Base-by-base conservation (phyloP, 2,113 vertebrate genomes). In the Anas platyrhynchos region DNA sequence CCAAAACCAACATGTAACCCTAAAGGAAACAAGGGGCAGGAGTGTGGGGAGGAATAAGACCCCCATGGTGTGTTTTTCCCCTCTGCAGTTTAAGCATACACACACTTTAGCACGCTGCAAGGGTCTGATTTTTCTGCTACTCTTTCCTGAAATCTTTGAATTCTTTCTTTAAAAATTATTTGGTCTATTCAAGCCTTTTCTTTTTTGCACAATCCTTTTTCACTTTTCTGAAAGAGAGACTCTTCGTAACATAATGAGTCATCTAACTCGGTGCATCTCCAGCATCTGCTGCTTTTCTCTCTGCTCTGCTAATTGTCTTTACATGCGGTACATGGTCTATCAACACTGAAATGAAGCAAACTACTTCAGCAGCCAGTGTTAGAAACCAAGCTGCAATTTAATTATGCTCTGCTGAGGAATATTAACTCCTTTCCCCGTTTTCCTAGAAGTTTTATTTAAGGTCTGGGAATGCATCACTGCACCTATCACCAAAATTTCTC, bases 281-380 rank as follows among this genome's bases (percentile, higher is more conserved):
- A 88, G 90, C 85, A 92, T 90, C 95, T 95, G 93, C 85, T 89
- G 88, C 95, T 93, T 96, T 92, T 96, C 93, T 86, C 86, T 83
- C 81, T 91, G 88, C 89, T 84, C 91, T 91, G 88, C 80, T 86
- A 90, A 90, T 88, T 92, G 90, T 76, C 81, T 80, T 87, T 84
- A 72, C 29, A 73, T 25, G 72, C 36, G 32, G 63, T 86, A 85
- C 65, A 54, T 72, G 83, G 52, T 76, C 83, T 76, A 95, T 71
- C 43, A 90, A 83, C 32, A 54, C 34, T 23, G 61, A 88, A 86
- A 93, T 18, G 63, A 95, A 91, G 75, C 61, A 84, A 89, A 93
- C 65, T 23, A 62, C 9, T 21, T 55, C 2, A 3, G 26, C 71
- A 83, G 52, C n/a, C 76, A 79, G 84, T 27, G 65, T 43, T 69